Evolutionary conservation across 2,797 vertebrate genomes (phyloP).

Genomic region (Heteromormyrus szaboi): DNA sequence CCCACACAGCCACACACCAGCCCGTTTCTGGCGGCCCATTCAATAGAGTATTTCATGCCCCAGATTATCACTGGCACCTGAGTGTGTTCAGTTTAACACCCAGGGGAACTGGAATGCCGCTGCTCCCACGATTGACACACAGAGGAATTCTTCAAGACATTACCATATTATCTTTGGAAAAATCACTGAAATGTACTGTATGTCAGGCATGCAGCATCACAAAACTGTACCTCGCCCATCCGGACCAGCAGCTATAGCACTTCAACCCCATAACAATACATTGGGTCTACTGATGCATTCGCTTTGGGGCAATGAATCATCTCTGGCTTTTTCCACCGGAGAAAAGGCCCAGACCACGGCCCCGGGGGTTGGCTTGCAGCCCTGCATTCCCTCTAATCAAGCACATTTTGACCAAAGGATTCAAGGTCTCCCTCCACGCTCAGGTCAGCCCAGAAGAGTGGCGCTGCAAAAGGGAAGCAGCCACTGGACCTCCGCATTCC

Average conservation of each 20-base stretch:
- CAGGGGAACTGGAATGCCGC: neutral
- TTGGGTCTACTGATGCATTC: neutral
- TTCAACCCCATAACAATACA: neutral
- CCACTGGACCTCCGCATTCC: neutral
- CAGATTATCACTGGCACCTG: neutral
- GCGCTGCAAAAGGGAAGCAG: neutral
- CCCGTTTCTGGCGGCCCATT: neutral
- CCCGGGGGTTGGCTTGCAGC: neutral
- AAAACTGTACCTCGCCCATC: neutral
- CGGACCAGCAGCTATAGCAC: neutral
- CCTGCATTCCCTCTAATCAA: neutral
- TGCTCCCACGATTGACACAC: neutral
- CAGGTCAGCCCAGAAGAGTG: neutral
- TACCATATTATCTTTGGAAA: neutral
- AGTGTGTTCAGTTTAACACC: neutral
- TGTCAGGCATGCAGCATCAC: neutral
- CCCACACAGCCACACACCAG: neutral
- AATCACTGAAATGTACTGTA: constrained; percentile 5
- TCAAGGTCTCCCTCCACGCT: neutral
- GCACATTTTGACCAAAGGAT: neutral
- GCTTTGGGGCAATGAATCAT: neutral
- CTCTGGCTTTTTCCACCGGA: neutral
- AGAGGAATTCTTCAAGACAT: neutral
- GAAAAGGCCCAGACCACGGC: neutral
- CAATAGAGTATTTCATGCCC: neutral